Base-by-base conservation (phyloP, 2,888 invertebrate genomes). In the Morpho deidamia region DNA sequence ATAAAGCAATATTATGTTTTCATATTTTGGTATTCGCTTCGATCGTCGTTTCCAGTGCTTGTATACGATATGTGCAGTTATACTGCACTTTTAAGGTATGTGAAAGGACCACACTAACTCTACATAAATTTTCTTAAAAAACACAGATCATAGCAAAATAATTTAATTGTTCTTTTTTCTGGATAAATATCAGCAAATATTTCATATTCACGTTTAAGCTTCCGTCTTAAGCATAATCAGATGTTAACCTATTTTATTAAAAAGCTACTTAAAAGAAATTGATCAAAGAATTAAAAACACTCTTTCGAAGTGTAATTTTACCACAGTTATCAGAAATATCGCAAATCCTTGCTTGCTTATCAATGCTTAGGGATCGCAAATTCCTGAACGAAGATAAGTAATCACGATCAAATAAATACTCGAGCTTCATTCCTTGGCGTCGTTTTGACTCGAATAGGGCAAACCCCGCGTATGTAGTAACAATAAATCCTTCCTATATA, bases 351-450 rank as follows among this genome's bases (percentile, higher is more conserved):
- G 14, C 23, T 23, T 40, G 48, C 40, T 48, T 48, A 48, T 48
- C 40, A 12, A 12, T 12, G 33, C 23, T 34, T 40, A 33, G 33
- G 33, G 33, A 48, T 48, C 48, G 40, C 39, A 40, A 41, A 48
- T 40, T 32, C 48, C 34, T 40, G n/a, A 7, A 34, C 33, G 10
- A 34, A 48, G 48, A 48, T 48, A 48, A 48, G 32, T 32, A 34
- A n/a, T n/a, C 34, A 32, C 48, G 34, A 48, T 34, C 33, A 33
- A 9, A 9, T 11, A 38, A 32, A 33, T 12, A 40, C 33, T 41
- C n/a, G 32, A 34, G 11, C 11, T 40, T 33, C 48, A 39, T 48
- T 40, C 48, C 34, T 8, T 39, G 11, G 8, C 40, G 39, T 14
- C 32, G 32, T 39, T 47, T 47, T 38, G 47, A 47, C 46, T 23